phyloP scores from a whole-genome alignment of 2,113 vertebrate genomes.

The Panthera uncia region DNA sequence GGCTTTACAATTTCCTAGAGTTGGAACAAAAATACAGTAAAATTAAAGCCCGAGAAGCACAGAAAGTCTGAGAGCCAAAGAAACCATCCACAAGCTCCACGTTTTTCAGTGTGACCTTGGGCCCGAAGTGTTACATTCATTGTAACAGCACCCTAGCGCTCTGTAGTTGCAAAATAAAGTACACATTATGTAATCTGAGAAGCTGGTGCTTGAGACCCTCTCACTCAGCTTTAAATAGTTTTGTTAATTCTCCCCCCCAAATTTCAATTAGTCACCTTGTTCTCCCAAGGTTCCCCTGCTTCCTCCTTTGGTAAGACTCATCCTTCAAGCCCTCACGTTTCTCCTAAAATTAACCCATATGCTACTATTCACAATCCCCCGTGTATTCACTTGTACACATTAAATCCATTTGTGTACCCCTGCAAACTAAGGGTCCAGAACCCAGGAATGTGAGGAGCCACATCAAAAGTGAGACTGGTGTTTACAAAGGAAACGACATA shows the following conservation, averaged over 20 bases:
- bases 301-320: not conserved
- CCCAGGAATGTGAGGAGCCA: conserved; percentile 23
- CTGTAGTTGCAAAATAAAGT: not conserved
- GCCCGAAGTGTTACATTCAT: not conserved
- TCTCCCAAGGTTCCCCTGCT: not conserved
- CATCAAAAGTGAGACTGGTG: not conserved
- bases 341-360: not conserved
- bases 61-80: not conserved
- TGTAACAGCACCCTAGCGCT: not conserved
- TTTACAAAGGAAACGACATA: conserved; percentile 44
- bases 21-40: not conserved
- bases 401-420: not conserved
- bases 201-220: not conserved
- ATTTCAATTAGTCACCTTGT: not conserved
- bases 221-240: not conserved
- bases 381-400: not conserved
- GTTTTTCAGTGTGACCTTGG: not conserved
- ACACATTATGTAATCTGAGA: not conserved
- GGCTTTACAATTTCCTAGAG: not conserved
- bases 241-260: not conserved
- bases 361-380: not conserved
- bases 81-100: not conserved
- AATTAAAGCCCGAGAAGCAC: not conserved
- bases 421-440: not conserved
- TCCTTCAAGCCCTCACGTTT: not conserved